Evolutionary conservation across 2,888 invertebrate genomes (phyloP).

Genomic region (Aphrophora alni): DNA sequence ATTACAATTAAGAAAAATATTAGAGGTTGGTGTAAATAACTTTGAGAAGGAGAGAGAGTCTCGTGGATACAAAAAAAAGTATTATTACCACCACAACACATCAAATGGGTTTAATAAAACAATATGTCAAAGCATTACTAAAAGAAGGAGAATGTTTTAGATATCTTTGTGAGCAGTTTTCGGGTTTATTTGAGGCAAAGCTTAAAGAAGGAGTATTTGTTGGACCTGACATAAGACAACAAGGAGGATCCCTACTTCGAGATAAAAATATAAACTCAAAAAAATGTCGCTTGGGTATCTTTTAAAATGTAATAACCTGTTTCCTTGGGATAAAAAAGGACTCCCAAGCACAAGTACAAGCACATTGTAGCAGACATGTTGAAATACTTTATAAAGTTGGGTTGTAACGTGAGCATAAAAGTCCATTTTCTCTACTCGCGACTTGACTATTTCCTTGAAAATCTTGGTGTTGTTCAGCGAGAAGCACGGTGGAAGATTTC

Average conservation of each 20-base stretch:
- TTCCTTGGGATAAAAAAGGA: conserved; percentile 41
- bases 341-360: conserved; percentile 41
- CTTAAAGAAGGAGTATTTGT: conserved; percentile 33
- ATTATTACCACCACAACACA: too few relatives aligned
- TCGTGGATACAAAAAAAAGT: too few relatives aligned
- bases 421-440: background rate
- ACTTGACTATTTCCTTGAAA: background rate
- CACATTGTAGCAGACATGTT: conserved; percentile 40
- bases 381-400: too few relatives aligned
- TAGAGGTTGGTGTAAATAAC: too few relatives aligned
- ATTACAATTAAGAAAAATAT: too few relatives aligned
- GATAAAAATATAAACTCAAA: conserved; percentile 21
- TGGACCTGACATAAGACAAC: conserved; percentile 35
- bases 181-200: conserved; percentile 37
- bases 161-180: too few relatives aligned
- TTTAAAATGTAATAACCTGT: conserved; percentile 36
- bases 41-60: too few relatives aligned
- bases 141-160: conserved; percentile 34
- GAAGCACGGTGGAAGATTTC: background rate
- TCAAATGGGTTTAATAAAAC: too few relatives aligned
- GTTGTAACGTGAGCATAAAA: too few relatives aligned
- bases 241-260: conserved; percentile 34
- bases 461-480: background rate
- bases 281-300: conserved; percentile 38
- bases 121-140: too few relatives aligned